Percentiles rank a stretch among this genome's conserved stretches.
Conservation (phyloP, 2,113 vertebrate genomes). For the Dasypus novemcinctus region DNA sequence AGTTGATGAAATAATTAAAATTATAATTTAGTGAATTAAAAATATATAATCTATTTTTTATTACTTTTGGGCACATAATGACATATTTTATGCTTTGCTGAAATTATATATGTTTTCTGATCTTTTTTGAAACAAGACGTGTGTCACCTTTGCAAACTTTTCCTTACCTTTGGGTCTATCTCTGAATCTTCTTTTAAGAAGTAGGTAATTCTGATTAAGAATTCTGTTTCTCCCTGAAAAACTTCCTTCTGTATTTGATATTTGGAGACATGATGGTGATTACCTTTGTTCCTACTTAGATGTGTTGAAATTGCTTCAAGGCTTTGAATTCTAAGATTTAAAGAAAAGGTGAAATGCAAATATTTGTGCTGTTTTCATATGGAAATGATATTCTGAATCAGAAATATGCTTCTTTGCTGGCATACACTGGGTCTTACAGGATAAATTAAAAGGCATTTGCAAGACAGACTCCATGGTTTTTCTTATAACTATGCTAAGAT, state of each 20-base stretch:
- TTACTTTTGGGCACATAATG: background rate
- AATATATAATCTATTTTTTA: background rate
- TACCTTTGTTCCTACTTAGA: slow-evolving; percentile 67
- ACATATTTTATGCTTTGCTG: slow-evolving; percentile 32
- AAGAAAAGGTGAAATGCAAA: slow-evolving; percentile 67
- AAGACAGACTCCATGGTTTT: background rate
- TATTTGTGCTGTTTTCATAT: slow-evolving; percentile 62
- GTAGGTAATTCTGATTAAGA: slow-evolving; percentile 65
- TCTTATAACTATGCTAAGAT: background rate
- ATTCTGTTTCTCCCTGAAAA: slow-evolving; percentile 64
- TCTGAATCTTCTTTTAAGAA: slow-evolving; percentile 53
- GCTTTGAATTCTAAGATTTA: slow-evolving; percentile 71
- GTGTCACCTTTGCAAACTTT: background rate
- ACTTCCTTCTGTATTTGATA: slow-evolving; percentile 24
- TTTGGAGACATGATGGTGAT: slow-evolving; percentile 50
- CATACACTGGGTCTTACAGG: slow-evolving; percentile 24
- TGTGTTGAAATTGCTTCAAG: slow-evolving; percentile 53
- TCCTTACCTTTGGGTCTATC: slow-evolving; percentile 15
- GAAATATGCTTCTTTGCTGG: slow-evolving; percentile 61
- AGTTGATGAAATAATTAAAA: background rate
- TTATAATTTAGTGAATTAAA: slow-evolving; percentile 2
- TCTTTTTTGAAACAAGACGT: slow-evolving; percentile 29
- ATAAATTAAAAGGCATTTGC: slow-evolving; percentile 47
- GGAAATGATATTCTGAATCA: slow-evolving; percentile 67
- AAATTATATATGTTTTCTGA: background rate